Percentiles rank a stretch among this genome's conserved stretches.
These are phyloP conservation scores for Synergus laeviventris DNA, from an alignment of 2,888 invertebrate genomes.

Conservation along the genomic window DNA sequence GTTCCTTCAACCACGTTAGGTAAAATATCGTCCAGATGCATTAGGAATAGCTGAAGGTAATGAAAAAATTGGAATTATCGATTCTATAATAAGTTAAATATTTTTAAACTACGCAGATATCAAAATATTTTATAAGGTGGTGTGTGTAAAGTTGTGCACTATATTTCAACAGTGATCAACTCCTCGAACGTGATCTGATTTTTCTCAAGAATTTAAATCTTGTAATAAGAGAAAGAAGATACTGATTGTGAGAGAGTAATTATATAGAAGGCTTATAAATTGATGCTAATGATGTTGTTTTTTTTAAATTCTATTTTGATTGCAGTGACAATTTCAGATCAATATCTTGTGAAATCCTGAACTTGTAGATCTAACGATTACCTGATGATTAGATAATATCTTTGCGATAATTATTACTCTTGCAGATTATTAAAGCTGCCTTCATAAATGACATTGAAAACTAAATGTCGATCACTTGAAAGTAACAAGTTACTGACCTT, in stretches of 20 bases:
- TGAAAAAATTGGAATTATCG: background rate
- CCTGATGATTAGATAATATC: background rate
- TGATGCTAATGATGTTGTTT: too few species aligned
- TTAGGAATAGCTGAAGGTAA: constrained; percentile 85
- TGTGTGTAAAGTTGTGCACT: too few species aligned
- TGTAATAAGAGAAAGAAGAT: too few species aligned
- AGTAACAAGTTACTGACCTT: background rate
- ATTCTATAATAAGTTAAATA: too few species aligned
- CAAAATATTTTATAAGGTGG: too few species aligned
- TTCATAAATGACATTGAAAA: background rate
- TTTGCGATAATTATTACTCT: background rate
- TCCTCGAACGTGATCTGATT: too few species aligned
- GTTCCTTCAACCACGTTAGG: constrained; percentile 77
- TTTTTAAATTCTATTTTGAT: background rate
- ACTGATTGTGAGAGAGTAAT: too few species aligned
- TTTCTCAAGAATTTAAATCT: too few species aligned
- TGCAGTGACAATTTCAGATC: background rate
- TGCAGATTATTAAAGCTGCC: background rate
- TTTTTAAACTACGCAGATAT: too few species aligned
- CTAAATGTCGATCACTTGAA: background rate
- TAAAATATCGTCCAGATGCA: constrained; percentile 90
- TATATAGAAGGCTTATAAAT: too few species aligned
- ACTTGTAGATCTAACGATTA: background rate
- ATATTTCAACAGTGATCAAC: too few species aligned
- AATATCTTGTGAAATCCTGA: background rate